These are phyloP conservation scores for Drosophila fulvimacula DNA, from an alignment of 2,888 invertebrate genomes.

Conservation along the genomic window DNA sequence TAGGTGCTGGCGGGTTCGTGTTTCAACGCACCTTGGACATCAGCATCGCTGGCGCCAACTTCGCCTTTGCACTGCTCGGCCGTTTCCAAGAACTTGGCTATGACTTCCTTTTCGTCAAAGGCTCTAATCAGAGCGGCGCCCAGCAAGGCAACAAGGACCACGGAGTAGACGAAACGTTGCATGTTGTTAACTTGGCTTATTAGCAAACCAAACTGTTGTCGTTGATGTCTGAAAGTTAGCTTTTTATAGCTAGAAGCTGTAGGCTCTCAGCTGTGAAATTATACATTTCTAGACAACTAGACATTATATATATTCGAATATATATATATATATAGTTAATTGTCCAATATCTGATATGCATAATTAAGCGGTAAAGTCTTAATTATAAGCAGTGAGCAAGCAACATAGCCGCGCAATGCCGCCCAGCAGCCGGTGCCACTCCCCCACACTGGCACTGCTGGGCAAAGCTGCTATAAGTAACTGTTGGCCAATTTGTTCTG, in stretches of 20 bases:
- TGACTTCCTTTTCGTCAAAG: conserved; percentile 63
- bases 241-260: conserved; percentile 55
- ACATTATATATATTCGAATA: conserved; percentile 9
- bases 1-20: conserved; percentile 57
- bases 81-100: conserved; percentile 55
- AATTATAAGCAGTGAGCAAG: conserved; percentile 14
- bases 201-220: conserved; percentile 41
- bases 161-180: conserved; percentile 36
- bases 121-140: conserved; percentile 42
- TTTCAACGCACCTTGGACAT: conserved; percentile 58
- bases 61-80: conserved; percentile 72
- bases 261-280: conserved; percentile 76
- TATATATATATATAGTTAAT: conserved; percentile 15
- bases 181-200: conserved; percentile 41
- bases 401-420: not conserved
- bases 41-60: conserved; percentile 74
- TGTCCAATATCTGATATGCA: conserved; percentile 34
- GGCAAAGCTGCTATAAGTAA: conserved; percentile 12
- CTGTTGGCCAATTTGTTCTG: conserved; percentile 8
- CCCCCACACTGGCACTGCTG: not conserved
- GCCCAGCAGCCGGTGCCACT: not conserved
- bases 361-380: conserved; percentile 30
- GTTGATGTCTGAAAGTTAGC: not conserved
- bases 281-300: conserved; percentile 48
- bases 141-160: conserved; percentile 40